Percentiles rank a stretch among this genome's conserved stretches.
phyloP scores from a whole-genome alignment of 2,888 invertebrate genomes.

The Drepanosiphum platanoidis region DNA sequence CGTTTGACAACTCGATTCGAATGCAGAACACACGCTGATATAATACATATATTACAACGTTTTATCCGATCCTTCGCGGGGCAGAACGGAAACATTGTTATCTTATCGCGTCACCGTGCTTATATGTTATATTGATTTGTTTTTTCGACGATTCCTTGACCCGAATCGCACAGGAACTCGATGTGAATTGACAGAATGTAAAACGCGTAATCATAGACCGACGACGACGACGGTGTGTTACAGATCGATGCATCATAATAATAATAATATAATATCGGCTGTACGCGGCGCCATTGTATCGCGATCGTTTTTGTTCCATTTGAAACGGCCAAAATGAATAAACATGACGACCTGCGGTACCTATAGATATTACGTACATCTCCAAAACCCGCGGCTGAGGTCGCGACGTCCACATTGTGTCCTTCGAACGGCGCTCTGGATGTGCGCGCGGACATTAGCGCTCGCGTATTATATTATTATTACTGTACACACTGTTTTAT shows the following conservation, averaged over 20 bases:
- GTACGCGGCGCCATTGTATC: neutral
- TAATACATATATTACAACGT: too few relatives aligned
- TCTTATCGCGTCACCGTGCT: slow-evolving; percentile 27
- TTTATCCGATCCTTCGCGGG: neutral
- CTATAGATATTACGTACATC: neutral
- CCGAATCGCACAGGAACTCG: slow-evolving; percentile 1
- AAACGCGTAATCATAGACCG: slow-evolving; percentile 28
- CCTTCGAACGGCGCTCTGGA: slow-evolving; percentile 10
- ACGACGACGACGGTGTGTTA: slow-evolving; percentile 23
- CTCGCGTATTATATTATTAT: neutral
- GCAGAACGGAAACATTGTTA: slow-evolving; percentile 1
- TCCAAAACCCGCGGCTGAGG: neutral
- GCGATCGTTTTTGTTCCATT: slow-evolving; percentile 6
- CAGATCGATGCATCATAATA: slow-evolving; percentile 36
- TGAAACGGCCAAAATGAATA: slow-evolving; percentile 37
- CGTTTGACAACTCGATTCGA: too few relatives aligned
- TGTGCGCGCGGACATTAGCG: neutral
- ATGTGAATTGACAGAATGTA: slow-evolving; percentile 29
- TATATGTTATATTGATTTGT: slow-evolving; percentile 12
- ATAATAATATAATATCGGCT: too few relatives aligned
- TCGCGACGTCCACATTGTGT: slow-evolving; percentile 8
- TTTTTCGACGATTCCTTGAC: slow-evolving; percentile 52
- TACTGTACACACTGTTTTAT: neutral
- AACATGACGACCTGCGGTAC: slow-evolving; percentile 1
- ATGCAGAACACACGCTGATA: neutral